Evolutionary conservation across 2,113 vertebrate species (phyloP).

Genomic region (Theristicus caerulescens): DNA sequence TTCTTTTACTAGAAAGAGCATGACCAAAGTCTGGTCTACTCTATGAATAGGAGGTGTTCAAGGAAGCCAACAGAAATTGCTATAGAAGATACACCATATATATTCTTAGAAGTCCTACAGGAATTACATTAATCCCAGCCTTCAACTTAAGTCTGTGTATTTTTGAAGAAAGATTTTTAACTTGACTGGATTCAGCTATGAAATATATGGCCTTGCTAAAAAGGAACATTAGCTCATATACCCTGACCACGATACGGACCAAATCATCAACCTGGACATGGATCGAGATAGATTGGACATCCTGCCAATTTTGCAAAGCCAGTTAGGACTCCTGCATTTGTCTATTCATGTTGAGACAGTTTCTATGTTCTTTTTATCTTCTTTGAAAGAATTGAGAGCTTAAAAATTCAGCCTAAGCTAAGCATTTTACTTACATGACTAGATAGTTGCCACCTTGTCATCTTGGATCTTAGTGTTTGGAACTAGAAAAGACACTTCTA

Average conservation of each 20-base stretch:
- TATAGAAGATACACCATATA: not conserved
- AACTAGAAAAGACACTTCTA: not conserved
- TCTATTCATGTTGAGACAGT: not conserved
- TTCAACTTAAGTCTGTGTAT: not conserved
- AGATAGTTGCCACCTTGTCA: not conserved
- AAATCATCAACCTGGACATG: not conserved
- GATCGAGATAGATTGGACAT: not conserved
- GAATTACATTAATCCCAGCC: not conserved
- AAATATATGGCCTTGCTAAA: not conserved
- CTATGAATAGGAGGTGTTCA: not conserved
- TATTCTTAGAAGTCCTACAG: not conserved
- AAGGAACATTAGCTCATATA: not conserved
- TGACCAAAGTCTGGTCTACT: rapidly evolving
- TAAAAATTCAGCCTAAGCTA: not conserved
- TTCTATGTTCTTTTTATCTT: not conserved
- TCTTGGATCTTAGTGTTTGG: not conserved
- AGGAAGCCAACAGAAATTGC: not conserved
- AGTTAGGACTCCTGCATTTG: not conserved
- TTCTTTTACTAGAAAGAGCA: not conserved
- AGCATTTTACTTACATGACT: not conserved
- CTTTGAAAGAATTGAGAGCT: not conserved
- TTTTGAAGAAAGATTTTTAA: not conserved
- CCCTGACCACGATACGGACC: not conserved
- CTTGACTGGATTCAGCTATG: not conserved
- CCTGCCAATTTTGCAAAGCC: not conserved